Evolutionary conservation across 2,113 vertebrate genomes (phyloP).

Genomic region (Gorsachius goisagi): DNA sequence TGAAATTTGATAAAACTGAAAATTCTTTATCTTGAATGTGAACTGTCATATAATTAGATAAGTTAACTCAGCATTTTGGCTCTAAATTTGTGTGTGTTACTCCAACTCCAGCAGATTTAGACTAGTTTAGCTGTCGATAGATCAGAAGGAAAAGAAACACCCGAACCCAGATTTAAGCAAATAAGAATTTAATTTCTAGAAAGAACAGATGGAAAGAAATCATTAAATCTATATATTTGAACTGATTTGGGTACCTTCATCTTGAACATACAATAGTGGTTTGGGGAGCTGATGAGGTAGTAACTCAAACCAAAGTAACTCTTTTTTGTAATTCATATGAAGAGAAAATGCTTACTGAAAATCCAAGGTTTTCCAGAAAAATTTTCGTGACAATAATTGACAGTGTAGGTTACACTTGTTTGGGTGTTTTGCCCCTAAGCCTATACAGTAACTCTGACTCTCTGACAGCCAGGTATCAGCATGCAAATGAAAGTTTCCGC

Average conservation of each 20-base stretch:
- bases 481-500: neutral
- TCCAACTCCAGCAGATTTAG: neutral
- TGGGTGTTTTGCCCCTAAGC: neutral
- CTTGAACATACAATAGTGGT: neutral
- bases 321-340: neutral
- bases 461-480: neutral
- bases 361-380: neutral
- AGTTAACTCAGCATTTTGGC: neutral
- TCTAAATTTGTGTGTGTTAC: neutral
- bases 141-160: neutral
- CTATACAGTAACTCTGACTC: neutral
- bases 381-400: neutral
- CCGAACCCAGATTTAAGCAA: neutral
- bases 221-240: neutral
- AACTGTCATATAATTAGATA: neutral
- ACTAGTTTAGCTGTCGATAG: neutral
- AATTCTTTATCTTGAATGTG: neutral
- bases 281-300: neutral
- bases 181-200: neutral
- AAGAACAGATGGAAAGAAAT: neutral
- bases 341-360: neutral
- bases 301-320: neutral
- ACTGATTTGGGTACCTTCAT: neutral
- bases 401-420: neutral
- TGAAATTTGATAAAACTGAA: neutral